Evolutionary conservation across 2,888 invertebrate genomes (phyloP), one percentile per base, ranked within the genome.

Genomic region (Cataglyphis altisquamis): DNA sequence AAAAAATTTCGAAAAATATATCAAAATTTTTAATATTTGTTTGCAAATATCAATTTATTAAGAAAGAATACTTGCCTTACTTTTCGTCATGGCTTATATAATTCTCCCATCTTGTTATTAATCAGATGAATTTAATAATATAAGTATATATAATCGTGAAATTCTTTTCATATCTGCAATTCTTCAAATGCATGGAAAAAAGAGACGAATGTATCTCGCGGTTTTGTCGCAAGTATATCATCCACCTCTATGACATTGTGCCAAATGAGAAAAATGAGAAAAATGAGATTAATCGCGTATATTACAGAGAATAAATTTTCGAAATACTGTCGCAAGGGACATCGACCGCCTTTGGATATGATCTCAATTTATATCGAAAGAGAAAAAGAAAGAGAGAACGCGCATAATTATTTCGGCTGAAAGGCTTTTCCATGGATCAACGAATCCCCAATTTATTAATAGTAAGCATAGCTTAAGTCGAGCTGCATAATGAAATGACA

Each of bases 261-360:
- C 78, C 78, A 80, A 80, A 80, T 80, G 36, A 60, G 57, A 77
- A 41, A n/a, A 55, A 55, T 25, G 52, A 39, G 41, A 77, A 41
- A n/a, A 55, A 55, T 25, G 52, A 39, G 41, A 77, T 66, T 55
- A 15, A 72, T 75, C 10, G 18, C 21, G n/a, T 21, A 29, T 39
- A 39, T 39, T 39, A 39, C 10, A 15, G 9, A n/a, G 21, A 36
- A 25, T 25, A 55, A 52, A 55, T 25, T 66, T 55, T 55, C 39
- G 39, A n/a, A 66, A 77, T 36, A 32, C 12, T 15, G 15, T 21
- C 21, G 36, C 18, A 25, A 8, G 6, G 15, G 10, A 52, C 25
- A 36, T 55, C 18, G 55, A 29, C 29, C 29, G 32, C 29, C 41
- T 67, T 32, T 18, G 52, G 6, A 75, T 12, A 25, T 29, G 32